Percentiles rank a stretch among this genome's conserved stretches.
Conservation (phyloP, 2,797 vertebrate genomes). For the Oreochromis grahami region DNA sequence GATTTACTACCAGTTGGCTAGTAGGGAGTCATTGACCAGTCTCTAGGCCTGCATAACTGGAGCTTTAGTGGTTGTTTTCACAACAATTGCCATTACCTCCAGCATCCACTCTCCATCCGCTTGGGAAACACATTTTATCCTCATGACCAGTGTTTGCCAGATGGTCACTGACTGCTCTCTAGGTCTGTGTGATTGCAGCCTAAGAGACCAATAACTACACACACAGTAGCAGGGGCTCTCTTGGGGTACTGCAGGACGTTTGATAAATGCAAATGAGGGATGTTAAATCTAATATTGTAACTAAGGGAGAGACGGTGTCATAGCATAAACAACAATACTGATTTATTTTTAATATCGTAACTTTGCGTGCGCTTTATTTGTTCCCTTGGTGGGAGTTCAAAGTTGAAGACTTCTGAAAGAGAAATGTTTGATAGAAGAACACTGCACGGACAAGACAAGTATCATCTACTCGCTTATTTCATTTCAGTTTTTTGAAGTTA, state of each 20-base stretch:
- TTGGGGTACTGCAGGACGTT: background rate
- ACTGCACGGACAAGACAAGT: background rate
- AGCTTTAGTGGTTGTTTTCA: background rate
- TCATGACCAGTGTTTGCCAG: background rate
- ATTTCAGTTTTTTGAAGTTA: rapidly evolving
- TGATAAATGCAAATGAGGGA: background rate
- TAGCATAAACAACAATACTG: background rate
- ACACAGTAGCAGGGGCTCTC: background rate
- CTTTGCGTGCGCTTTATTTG: rapidly evolving
- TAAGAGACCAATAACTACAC: background rate
- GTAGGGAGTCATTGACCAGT: background rate
- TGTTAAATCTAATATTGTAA: background rate
- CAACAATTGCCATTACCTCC: background rate
- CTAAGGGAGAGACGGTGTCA: background rate
- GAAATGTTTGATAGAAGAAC: background rate
- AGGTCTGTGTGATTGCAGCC: background rate
- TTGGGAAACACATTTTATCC: background rate
- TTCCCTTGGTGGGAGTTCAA: background rate
- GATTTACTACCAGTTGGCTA: background rate
- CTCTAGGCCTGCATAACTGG: background rate
- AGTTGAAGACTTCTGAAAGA: background rate
- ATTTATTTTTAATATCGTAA: background rate
- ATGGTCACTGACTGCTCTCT: background rate
- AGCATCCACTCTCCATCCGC: rapidly evolving
- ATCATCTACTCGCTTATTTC: rapidly evolving